Base-by-base conservation (phyloP, 2,797 vertebrate species). In the Otolemur crassicaudatus region DNA sequence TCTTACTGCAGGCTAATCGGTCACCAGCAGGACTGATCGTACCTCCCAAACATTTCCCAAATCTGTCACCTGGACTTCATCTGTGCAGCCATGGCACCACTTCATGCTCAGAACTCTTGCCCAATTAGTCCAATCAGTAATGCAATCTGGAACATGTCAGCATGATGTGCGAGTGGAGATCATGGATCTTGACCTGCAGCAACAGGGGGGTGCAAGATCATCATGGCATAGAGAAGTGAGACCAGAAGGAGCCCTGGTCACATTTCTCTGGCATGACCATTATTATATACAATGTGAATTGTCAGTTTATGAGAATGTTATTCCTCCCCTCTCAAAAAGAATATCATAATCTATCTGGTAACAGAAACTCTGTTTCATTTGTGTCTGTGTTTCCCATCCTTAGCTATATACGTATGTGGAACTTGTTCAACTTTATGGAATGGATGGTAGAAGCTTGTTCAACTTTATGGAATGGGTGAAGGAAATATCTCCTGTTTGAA, bases 321-420 rank as follows among this genome's bases (percentile, higher is more conserved):
- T 85, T 79, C 29, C n/a, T 6, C 31, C 11, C 72, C 61, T 81
- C 49, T 77, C 37, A 73, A 84, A 72, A 95, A 53, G 1, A 53
- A 16, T 16, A 53, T 14, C 12, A 83, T 46, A 23, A 46, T 29
- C 40, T 91, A 13, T 88, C 31, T 76, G 43, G 34, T 96, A 70
- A 70, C 6, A 75, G 63, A 22, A 94, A 67, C 87, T 20, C 46
- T 17, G 8, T 81, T 94, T 80, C 76, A 72, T 92, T 95, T 31
- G 37, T 63, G 43, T 85, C 4, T 65, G 8, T 86, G 27, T 89
- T 34, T 23, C 13, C 1, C 49, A 10, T 70, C 46, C 60, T 81
- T 61, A 40, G 2, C 23, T 67, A 0, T 34, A 9, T n/a, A 69
- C 7, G 19, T 65, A 27, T 67, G 23, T 88, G 40, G 76, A 40